phyloP scores from a whole-genome alignment of 1,140 invertebrate genomes.

The Lordiphosa mommai region DNA sequence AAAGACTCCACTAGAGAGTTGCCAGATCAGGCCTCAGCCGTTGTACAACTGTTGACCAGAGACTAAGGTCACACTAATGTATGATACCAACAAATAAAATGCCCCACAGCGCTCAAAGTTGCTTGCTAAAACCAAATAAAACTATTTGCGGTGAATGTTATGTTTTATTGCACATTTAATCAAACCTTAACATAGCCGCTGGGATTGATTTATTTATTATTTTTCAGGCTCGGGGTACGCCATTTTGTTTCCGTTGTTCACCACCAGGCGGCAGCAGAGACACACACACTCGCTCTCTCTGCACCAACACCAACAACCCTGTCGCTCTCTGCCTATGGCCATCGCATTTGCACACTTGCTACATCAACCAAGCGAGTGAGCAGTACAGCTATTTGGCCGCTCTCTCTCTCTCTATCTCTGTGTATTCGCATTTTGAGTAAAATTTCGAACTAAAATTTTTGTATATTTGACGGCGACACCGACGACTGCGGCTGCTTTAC shows the following conservation, averaged over 20 bases:
- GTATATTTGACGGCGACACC: conserved; percentile 78
- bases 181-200: too few relatives aligned
- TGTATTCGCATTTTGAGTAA: conserved; percentile 76
- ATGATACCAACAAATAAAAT: too few relatives aligned
- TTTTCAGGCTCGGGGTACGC: conserved; percentile 10
- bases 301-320: too few relatives aligned
- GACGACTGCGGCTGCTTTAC: conserved; percentile 45
- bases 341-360: background rate
- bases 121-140: too few relatives aligned
- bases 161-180: too few relatives aligned
- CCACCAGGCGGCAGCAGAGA: conserved; percentile 1
- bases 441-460: conserved; percentile 72
- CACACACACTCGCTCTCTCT: background rate
- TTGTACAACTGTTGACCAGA: too few relatives aligned
- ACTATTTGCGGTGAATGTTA: too few relatives aligned
- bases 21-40: too few relatives aligned
- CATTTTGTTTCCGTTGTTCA: conserved; percentile 26
- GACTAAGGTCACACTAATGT: too few relatives aligned
- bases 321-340: background rate
- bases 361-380: conserved; percentile 15
- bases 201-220: background rate
- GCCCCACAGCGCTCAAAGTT: too few relatives aligned
- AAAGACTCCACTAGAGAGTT: too few relatives aligned
- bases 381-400: conserved; percentile 18
- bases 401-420: background rate